Evolutionary conservation across 2,113 vertebrate species (phyloP), one percentile per base, ranked within the genome.

Genomic region (Psephotus haematonotus): DNA sequence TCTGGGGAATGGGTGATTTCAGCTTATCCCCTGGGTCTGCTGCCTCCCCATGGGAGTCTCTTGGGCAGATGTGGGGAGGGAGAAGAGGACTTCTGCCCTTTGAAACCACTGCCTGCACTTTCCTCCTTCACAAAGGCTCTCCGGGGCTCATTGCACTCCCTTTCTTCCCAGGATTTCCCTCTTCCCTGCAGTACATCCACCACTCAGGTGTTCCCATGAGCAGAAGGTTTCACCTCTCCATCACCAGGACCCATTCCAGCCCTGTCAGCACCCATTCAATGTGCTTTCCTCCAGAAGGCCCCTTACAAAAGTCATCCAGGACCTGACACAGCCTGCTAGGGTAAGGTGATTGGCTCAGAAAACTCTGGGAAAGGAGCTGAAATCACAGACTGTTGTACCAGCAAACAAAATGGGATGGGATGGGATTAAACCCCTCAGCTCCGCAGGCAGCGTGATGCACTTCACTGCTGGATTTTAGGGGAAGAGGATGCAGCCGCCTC

Each of bases 151-250:
- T 13, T 19, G 14, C 10, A 5, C 15, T 24, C 28, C 10, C 10
- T 59, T 23, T 39, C 9, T 23, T 64, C 65, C 23, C 0, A 1
- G 28, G 50, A 39, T 52, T 39, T 39, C 37, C 46, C 37, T 67
- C 60, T 65, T 46, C 28, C 37, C 24, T 44, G 60, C 23, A n/a
- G 43, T 59, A 39, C 50, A 39, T 22, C 35, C 65, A 28, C 43
- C 0, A 0, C 15, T 50, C 1, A 0, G 29, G 28, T 44, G 72
- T 2, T 71, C 27, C 18, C 31, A 20, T 11, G 15, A 65, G 57
- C 43, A 50, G 55, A 70, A 70, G 27, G 14, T 28, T 59, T 72
- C 27, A 64, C 17, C 49, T 50, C 18, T 44, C 65, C 59, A 59
- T 24, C 57, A 44, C 22, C 43, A 50, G 50, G 10, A 37, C 27